Evolutionary conservation across 1,140 invertebrate species (phyloP), one percentile per base, ranked within the genome.

Genomic region (Drosophila serrata): DNA sequence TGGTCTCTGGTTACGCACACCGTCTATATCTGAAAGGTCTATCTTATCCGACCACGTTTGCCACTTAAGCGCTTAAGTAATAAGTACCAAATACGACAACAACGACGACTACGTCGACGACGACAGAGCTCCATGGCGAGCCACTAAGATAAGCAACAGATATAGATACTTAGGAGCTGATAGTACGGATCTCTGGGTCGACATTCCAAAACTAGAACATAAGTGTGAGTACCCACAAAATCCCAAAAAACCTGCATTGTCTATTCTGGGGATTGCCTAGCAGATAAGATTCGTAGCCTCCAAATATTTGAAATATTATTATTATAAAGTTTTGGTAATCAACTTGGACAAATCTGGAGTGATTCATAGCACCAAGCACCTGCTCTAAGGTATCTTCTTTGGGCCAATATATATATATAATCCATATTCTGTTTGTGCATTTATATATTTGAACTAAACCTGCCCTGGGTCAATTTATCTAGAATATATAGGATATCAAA

Each of bases 41-140:
- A 81, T 81, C 79, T 81, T 81, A 81, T 81, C 79, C 79, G 79
- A 12, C 63, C 39, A 60, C 37, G 43, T 57, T 45, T 4, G 39
- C 55, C 62, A 68, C 55, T 77, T 68, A 49, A 39, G 24, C 73
- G 56, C 70, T 58, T 49, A 72, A 72, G 53, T 72, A 49, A 72
- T 72, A 72, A 58, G 63, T 59, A 31, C 69, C 45, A 29, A 73
- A 59, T 53, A 29, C 40, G 43, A 39, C n/a, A 37, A 73, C 19
- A 5, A 43, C 42, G 5, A 45, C 35, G 35, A 29, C 29, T 4
- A 37, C 39, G 39, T 11, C 39, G n/a, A 40, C 45, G 22, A 46
- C 6, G 22, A 12, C 22, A 17, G 22, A 5, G 35, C 74, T 35
- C 33, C 19, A 5, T 7, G 51, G 15, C 37, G 17, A 15, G 45